Percentiles rank a stretch among this genome's conserved stretches.
These are phyloP conservation scores for Poecile atricapillus DNA, from an alignment of 2,113 vertebrate genomes.

Conservation along the genomic window DNA sequence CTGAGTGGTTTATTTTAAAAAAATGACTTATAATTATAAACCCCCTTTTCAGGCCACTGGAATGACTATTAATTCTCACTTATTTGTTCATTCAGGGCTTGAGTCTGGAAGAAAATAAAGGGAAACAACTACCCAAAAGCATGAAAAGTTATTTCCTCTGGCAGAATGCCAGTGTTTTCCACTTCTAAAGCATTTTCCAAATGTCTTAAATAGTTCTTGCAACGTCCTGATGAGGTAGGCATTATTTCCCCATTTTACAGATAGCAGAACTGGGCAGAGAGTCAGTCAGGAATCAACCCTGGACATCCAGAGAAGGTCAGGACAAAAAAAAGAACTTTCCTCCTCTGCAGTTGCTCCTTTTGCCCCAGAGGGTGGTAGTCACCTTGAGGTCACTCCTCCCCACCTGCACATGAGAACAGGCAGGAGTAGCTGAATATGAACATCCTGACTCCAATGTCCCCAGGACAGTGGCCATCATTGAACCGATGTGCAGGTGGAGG, in stretches of 20 bases:
- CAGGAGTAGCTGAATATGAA: not conserved
- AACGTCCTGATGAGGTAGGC: conserved; percentile 54
- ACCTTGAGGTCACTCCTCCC: not conserved
- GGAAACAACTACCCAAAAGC: not conserved
- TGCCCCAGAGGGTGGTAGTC: not conserved
- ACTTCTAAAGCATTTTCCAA: not conserved
- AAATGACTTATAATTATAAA: not conserved
- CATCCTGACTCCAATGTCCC: not conserved
- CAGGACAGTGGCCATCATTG: not conserved
- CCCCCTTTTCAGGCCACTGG: not conserved
- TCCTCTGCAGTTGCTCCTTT: not conserved
- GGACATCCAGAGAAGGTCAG: not conserved
- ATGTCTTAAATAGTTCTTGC: not conserved
- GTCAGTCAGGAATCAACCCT: not conserved
- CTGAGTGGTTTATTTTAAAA: not conserved
- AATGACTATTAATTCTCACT: not conserved
- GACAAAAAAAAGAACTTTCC: not conserved
- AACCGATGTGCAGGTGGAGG: not conserved
- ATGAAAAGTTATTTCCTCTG: not conserved
- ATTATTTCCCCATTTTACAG: conserved; percentile 2
- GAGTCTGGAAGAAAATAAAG: not conserved
- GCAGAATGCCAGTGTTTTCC: not conserved
- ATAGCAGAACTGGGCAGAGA: not conserved
- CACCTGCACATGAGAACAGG: not conserved
- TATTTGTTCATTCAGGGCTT: not conserved